phyloP scores from a whole-genome alignment of 1,140 invertebrate species.

The Drosophila quadrilineata region DNA sequence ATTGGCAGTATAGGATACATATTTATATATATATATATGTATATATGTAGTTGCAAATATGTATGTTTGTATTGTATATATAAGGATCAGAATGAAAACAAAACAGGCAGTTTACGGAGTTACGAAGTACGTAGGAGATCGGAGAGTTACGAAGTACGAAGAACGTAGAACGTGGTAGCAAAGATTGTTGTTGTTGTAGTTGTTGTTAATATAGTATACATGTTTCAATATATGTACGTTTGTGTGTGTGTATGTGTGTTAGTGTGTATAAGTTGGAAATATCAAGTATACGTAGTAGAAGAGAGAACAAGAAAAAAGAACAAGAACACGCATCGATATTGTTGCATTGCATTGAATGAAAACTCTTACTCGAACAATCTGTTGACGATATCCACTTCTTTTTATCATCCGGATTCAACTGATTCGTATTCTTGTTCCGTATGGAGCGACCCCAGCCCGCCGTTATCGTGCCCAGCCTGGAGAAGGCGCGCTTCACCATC shows the following conservation, averaged over 20 bases:
- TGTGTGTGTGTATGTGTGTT: background rate
- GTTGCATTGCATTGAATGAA: constrained; percentile 70
- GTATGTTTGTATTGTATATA: too few species aligned
- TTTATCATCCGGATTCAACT: constrained; percentile 91
- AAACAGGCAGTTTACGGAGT: constrained; percentile 36
- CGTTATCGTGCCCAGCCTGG: constrained; percentile 92
- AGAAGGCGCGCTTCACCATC: constrained; percentile 96
- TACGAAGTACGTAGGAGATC: constrained; percentile 26
- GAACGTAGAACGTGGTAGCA: constrained; percentile 20
- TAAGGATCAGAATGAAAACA: constrained; percentile 2
- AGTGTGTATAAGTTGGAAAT: background rate
- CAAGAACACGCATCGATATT: constrained; percentile 80
- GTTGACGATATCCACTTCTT: constrained; percentile 96
- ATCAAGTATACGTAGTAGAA: constrained; percentile 26
- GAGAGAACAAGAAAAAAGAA: constrained; percentile 39
- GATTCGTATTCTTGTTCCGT: constrained; percentile 86
- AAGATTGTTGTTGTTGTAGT: constrained; percentile 8
- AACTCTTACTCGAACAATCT: constrained; percentile 91
- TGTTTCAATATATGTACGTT: constrained; percentile 2
- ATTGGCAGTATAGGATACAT: constrained; percentile 2
- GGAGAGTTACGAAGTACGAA: constrained; percentile 27
- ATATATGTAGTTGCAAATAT: too few species aligned
- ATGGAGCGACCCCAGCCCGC: constrained; percentile 94
- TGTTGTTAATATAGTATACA: constrained; percentile 1
- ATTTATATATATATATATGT: too few species aligned